phyloP scores from a whole-genome alignment of 2,888 invertebrate genomes.

The Acholoe squamosa region DNA sequence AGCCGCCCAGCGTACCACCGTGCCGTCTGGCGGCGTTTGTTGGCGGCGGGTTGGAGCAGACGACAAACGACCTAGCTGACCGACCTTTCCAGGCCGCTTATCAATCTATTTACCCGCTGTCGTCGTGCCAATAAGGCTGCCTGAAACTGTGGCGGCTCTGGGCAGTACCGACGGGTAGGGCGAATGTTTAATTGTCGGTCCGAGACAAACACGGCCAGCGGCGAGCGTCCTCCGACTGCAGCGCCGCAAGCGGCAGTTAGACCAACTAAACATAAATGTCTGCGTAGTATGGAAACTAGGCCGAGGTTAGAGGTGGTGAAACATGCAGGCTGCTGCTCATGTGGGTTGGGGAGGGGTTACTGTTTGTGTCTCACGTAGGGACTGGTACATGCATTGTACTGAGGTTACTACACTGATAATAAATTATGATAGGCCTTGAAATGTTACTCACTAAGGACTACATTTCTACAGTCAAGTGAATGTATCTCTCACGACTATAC shows the following conservation, averaged over 20 bases:
- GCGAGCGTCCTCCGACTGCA: neutral
- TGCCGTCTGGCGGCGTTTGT: constrained; percentile 8
- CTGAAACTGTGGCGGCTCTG: neutral
- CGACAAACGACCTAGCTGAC: constrained; percentile 8
- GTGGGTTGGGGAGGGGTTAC: too few species aligned
- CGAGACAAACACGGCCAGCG: neutral
- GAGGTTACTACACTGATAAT: too few species aligned
- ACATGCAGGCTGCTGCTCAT: too few species aligned
- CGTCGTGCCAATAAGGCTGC: neutral
- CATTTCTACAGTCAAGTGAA: too few species aligned
- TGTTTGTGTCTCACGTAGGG: too few species aligned
- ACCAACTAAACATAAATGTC: constrained; percentile 1
- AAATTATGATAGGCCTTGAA: too few species aligned
- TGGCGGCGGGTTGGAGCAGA: neutral
- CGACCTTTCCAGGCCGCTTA: constrained; percentile 31
- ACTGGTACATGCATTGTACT: too few species aligned
- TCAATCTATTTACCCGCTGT: constrained; percentile 32
- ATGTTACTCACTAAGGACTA: too few species aligned
- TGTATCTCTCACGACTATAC: too few species aligned
- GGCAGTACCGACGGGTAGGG: neutral
- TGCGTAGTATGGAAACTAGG: too few species aligned
- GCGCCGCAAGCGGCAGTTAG: neutral
- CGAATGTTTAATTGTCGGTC: constrained; percentile 36
- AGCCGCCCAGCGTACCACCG: neutral
- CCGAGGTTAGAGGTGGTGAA: too few species aligned